Conservation (phyloP, 2,888 invertebrate species). For the Xanthia togata region DNA sequence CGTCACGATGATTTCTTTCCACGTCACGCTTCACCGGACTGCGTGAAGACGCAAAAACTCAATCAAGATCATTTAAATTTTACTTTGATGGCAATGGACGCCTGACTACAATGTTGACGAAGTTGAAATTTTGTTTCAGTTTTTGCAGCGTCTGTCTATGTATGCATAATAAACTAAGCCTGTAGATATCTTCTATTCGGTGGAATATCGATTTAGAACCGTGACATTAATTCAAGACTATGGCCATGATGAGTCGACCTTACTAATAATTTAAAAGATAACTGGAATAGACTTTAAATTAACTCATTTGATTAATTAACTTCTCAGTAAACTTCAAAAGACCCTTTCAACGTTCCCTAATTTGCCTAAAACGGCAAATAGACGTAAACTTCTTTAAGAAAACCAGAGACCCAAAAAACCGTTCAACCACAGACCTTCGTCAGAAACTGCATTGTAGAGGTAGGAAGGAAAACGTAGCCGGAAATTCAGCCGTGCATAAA, state of each 20-base stretch:
- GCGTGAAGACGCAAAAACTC: constrained; percentile 56
- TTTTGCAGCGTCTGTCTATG: not conserved
- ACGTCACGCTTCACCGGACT: constrained; percentile 55
- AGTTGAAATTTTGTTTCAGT: not conserved
- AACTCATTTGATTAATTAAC: constrained; percentile 9
- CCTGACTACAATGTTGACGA: constrained; percentile 10
- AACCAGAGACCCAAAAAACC: constrained; percentile 10
- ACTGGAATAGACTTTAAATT: constrained; percentile 31
- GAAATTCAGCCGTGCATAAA: constrained; percentile 82
- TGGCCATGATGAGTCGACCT: constrained; percentile 29
- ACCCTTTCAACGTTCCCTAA: not conserved
- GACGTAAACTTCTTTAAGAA: not conserved
- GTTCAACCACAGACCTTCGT: constrained; percentile 65
- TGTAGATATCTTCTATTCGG: not conserved
- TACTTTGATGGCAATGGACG: constrained; percentile 46
- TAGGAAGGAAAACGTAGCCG: constrained; percentile 83
- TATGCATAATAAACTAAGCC: not conserved
- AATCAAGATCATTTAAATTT: constrained; percentile 62
- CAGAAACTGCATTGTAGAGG: constrained; percentile 72
- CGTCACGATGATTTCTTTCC: constrained; percentile 64
- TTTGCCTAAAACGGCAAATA: constrained; percentile 7
- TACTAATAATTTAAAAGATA: constrained; percentile 21
- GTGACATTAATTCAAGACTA: constrained; percentile 49
- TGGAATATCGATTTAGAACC: constrained; percentile 19
- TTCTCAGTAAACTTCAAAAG: not conserved